These are phyloP conservation scores for Tillus elongatus DNA, from an alignment of 2,888 invertebrate species.

Conservation along the genomic window DNA sequence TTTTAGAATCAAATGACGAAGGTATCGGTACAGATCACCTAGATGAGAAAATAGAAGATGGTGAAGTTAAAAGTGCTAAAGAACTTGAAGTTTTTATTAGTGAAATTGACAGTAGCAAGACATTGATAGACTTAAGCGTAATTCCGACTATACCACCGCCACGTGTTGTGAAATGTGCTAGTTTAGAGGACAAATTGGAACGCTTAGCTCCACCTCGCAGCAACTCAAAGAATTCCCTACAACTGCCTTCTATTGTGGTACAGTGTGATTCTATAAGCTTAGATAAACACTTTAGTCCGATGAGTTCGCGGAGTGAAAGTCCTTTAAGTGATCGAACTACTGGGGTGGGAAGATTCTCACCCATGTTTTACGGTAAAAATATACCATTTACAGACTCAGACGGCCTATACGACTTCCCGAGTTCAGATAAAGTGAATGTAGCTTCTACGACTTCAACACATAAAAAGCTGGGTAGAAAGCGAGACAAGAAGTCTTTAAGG, in stretches of 20 bases:
- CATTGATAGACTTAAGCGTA: conserved; percentile 42
- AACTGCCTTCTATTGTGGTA: conserved; percentile 54
- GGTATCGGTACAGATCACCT: conserved; percentile 66
- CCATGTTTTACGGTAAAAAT: conserved; percentile 61
- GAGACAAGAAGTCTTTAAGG: conserved; percentile 49
- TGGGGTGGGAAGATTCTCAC: conserved; percentile 58
- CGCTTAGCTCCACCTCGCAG: conserved; percentile 24
- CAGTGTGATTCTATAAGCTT: conserved; percentile 41
- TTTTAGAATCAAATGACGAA: conserved; percentile 66
- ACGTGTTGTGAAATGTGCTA: conserved; percentile 48
- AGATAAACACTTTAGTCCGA: conserved; percentile 50
- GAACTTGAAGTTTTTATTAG: conserved; percentile 48
- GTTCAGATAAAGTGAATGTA: conserved; percentile 54
- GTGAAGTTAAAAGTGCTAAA: conserved; percentile 58
- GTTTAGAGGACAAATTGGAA: conserved; percentile 48
- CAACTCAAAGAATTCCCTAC: conserved; percentile 42
- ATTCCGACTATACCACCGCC: conserved; percentile 40
- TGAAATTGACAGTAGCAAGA: conserved; percentile 37
- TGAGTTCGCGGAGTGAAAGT: conserved; percentile 71
- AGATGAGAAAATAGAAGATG: conserved; percentile 61
- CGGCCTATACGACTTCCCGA: conserved; percentile 70
- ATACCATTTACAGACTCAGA: conserved; percentile 71
- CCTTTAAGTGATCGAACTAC: conserved; percentile 63
- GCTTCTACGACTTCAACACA: conserved; percentile 38
- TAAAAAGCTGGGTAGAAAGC: conserved; percentile 52